Base-by-base conservation (phyloP, 2,888 invertebrate species). In the Andricus quercusramuli region DNA sequence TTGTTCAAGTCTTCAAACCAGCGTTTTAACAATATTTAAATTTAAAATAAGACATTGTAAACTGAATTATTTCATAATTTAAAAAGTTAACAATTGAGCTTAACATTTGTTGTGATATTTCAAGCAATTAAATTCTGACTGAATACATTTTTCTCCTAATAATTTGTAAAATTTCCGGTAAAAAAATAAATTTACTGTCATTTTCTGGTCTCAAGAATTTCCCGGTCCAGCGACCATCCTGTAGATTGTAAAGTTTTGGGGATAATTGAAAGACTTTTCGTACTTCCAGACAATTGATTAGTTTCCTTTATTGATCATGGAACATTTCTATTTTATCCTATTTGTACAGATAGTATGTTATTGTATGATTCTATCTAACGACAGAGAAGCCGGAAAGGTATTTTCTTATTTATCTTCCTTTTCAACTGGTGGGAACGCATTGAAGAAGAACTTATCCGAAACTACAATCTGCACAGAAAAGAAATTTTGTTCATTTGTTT, bases 361-460 rank as follows among this genome's bases (percentile, higher is more conserved):
- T 32, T 56, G 32, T 25, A 22, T 32, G 2, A 17, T 74, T 29
- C 47, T 74, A 17, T 37, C 29, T 56, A 29, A 70, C 15, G 47
- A n/a, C 17, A 22, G 3, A 67, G 3, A 51, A 70, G 4, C 25
- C 13, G 37, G 11, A 44, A 15, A 20, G 25, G 9, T 6, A 47
- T 47, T 47, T 47, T 47, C n/a, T 25, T 32, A 56, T 37, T 74
- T n/a, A 1, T 56, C 20, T 17, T 25, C 11, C 56, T 37, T 67
- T 4, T n/a, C 13, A 44, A 79, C 66, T 67, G 83, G 83, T 80
- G 80, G 47, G 22, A 41, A 80, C 17, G 78, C 79, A 62, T 80
- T 80, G 70, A 81, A 76, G 77, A 79, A 78, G 11, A 81, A 37
- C 13, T 25, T 17, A 25, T 83, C 78, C 20, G 59, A 62, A 29